Evolutionary conservation across 2,113 vertebrate species (phyloP).

Genomic region (Ictalurus furcatus): DNA sequence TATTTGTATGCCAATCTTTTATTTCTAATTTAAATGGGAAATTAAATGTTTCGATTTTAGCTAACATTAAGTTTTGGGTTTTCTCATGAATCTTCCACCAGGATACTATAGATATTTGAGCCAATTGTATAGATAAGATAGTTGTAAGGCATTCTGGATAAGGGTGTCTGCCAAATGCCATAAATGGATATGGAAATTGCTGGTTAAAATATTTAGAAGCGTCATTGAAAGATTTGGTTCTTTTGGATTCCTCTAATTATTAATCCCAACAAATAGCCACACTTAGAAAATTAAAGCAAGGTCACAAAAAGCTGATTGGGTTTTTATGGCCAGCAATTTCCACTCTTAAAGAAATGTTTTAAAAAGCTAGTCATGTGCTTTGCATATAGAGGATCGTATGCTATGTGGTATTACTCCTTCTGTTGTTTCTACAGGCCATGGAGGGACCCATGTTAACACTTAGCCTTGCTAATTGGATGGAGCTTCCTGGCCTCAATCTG

Average conservation of each 20-base stretch:
- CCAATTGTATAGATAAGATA: background rate
- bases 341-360: background rate
- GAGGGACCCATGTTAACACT: slow-evolving; percentile 81
- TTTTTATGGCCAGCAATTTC: background rate
- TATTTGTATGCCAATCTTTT: background rate
- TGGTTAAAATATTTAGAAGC: background rate
- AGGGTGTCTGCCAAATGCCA: no score
- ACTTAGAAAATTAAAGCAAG: background rate
- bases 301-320: background rate
- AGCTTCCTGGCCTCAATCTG: slow-evolving; percentile 78
- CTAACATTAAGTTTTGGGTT: background rate
- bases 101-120: background rate
- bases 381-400: slow-evolving; percentile 7
- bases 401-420: background rate
- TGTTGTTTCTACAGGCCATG: slow-evolving; percentile 69
- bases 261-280: background rate
- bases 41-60: background rate
- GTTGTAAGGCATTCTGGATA: no score
- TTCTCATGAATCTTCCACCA: background rate
- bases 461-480: slow-evolving; percentile 82
- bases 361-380: slow-evolving; percentile 8
- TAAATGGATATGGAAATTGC: background rate
- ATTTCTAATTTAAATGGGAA: background rate
- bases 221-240: background rate
- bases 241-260: background rate